Evolutionary conservation across 2,888 invertebrate genomes (phyloP).

Genomic region (Aporophyla nigra): DNA sequence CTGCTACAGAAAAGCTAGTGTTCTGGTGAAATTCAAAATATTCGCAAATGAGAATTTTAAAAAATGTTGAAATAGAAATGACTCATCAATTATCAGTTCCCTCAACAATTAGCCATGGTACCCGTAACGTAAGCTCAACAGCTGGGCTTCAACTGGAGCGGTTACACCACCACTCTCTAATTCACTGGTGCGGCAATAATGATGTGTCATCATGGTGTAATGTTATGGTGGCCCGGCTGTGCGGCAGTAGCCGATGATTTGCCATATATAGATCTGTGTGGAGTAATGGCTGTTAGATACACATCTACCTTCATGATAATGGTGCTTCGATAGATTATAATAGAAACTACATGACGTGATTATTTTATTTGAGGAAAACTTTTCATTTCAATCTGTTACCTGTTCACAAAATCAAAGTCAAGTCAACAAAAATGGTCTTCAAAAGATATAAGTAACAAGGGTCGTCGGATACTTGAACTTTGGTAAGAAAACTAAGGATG

Average conservation of each 20-base stretch:
- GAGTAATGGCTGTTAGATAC: conserved; percentile 16
- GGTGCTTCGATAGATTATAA: not conserved
- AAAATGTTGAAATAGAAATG: conserved; percentile 22
- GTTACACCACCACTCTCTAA: conserved; percentile 54
- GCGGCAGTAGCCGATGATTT: conserved; percentile 33
- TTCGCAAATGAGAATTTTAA: not conserved
- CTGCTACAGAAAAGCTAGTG: too few species aligned
- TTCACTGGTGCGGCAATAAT: conserved; percentile 46
- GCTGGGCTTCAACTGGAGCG: conserved; percentile 44
- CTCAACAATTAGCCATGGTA: conserved; percentile 33
- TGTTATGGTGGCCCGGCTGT: conserved; percentile 32
- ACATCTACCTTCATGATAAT: not conserved
- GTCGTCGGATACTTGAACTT: too few species aligned
- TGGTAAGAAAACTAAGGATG: too few species aligned
- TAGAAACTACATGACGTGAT: not conserved
- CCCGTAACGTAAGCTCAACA: conserved; percentile 8
- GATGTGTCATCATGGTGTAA: conserved; percentile 46
- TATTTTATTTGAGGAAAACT: not conserved
- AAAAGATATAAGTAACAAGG: too few species aligned
- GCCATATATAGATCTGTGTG: conserved; percentile 33
- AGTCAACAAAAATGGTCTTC: too few species aligned
- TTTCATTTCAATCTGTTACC: not conserved
- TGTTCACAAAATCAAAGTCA: too few species aligned
- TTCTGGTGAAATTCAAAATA: not conserved
- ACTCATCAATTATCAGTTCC: conserved; percentile 27